These are phyloP conservation scores for Petroica traversi DNA, from an alignment of 2,113 vertebrate species.

Conservation along the genomic window DNA sequence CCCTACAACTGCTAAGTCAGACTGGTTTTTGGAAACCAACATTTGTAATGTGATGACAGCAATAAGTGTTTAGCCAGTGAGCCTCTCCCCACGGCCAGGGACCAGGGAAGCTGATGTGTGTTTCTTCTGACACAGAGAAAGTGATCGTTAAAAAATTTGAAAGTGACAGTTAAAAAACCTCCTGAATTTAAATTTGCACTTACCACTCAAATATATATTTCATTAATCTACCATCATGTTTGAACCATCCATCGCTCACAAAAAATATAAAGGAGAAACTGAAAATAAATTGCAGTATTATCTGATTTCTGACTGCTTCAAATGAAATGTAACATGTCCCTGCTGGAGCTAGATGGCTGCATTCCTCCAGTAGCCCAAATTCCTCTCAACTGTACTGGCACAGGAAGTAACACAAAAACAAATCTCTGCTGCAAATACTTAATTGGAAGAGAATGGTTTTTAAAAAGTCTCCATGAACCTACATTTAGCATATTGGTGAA, in stretches of 20 bases:
- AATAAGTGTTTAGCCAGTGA: not conserved
- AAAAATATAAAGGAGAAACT: conserved; percentile 1
- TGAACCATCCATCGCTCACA: not conserved
- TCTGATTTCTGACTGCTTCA: not conserved
- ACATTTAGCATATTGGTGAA: not conserved
- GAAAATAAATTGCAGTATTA: not conserved
- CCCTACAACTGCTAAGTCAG: conserved; percentile 3
- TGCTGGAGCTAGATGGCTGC: conserved; percentile 3
- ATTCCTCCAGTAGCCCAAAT: not conserved
- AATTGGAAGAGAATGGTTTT: not conserved
- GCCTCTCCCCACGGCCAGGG: not conserved
- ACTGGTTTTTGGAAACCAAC: not conserved
- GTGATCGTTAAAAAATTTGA: not conserved
- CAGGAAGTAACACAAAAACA: not conserved
- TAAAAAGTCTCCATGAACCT: not conserved
- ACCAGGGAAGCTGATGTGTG: not conserved
- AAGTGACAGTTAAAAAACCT: not conserved
- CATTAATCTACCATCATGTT: not conserved
- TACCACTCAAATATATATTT: not conserved
- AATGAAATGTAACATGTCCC: not conserved
- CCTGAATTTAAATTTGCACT: not conserved
- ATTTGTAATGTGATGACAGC: not conserved
- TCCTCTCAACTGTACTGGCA: not conserved
- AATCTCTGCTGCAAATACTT: not conserved
- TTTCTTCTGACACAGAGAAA: not conserved